Conservation (phyloP, 37 sponge, comb jelly and placozoan species). For the Eunapius fragilis region DNA sequence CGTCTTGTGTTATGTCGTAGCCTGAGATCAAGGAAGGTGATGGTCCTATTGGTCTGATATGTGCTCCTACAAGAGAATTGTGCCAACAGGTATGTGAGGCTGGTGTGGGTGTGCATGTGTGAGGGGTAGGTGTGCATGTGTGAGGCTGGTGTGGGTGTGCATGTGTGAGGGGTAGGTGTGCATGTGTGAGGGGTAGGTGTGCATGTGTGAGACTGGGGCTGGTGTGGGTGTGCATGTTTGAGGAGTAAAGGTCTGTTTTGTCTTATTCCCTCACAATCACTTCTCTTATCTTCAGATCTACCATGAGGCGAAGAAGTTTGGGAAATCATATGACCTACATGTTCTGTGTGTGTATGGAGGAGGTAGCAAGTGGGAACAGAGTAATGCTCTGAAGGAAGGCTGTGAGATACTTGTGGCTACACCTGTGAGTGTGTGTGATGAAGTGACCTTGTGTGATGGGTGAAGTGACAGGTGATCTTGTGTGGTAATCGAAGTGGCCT, state of each 20-base stretch:
- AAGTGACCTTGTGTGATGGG: not conserved
- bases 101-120: not conserved
- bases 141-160: not conserved
- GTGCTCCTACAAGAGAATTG: conserved; percentile 97
- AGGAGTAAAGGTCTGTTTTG: no score
- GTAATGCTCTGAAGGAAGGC: conserved; percentile 87
- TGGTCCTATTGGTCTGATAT: conserved; percentile 95
- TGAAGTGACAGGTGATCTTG: not conserved
- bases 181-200: no score
- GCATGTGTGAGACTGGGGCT: no score
- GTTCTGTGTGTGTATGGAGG: conserved; percentile 93
- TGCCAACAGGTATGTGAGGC: conserved; percentile 93
- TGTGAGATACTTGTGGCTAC: conserved; percentile 96
- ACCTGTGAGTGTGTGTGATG: conserved; percentile 63
- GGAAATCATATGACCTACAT: conserved; percentile 82
- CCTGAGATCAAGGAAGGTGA: conserved; percentile 90
- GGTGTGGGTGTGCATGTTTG: no score
- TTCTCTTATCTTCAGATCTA: conserved; percentile 77
- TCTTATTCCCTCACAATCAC: not conserved
- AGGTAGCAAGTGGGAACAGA: conserved; percentile 93
- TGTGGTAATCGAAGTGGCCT: not conserved
- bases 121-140: not conserved
- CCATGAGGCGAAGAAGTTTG: conserved; percentile 88
- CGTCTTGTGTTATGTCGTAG: conserved; percentile 55
- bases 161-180: no score